Evolutionary conservation across 2,797 vertebrate genomes (phyloP).

Genomic region (Tragopan temminckii): DNA sequence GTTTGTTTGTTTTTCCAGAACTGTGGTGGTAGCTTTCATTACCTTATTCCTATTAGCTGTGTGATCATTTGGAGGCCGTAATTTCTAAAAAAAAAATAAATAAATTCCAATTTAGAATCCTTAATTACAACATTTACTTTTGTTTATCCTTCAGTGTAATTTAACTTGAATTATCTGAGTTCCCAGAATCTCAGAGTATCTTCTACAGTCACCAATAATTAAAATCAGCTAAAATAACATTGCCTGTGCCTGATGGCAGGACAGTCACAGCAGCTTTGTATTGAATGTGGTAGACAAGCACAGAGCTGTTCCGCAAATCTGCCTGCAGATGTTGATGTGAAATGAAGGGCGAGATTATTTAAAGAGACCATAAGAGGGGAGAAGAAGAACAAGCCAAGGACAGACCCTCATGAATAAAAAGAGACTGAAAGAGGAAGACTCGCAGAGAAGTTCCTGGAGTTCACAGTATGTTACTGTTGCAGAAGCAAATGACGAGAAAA

Average conservation of each 20-base stretch:
- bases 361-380: background rate
- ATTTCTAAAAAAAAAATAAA: background rate
- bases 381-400: background rate
- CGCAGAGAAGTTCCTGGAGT: background rate
- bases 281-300: background rate
- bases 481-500: background rate
- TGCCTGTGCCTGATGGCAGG: background rate
- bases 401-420: slow-evolving; percentile 8
- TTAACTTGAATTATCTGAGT: background rate
- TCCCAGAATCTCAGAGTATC: slow-evolving; percentile 14
- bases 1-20: background rate
- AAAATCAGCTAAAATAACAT: slow-evolving; percentile 20
- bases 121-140: slow-evolving; percentile 12
- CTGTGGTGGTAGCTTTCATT: background rate
- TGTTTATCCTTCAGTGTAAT: slow-evolving; percentile 33
- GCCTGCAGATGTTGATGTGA: background rate
- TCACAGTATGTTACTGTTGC: background rate
- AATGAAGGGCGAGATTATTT: background rate
- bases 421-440: background rate
- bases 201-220: slow-evolving; percentile 16
- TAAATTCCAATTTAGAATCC: background rate
- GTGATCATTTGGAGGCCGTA: background rate
- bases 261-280: background rate
- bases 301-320: background rate
- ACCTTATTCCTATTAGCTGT: background rate